A percentile compares a stretch with the other conserved stretches of the same genome.
Evolutionary conservation across 2,888 invertebrate genomes (phyloP).

Genomic region (Andrena marginata): DNA sequence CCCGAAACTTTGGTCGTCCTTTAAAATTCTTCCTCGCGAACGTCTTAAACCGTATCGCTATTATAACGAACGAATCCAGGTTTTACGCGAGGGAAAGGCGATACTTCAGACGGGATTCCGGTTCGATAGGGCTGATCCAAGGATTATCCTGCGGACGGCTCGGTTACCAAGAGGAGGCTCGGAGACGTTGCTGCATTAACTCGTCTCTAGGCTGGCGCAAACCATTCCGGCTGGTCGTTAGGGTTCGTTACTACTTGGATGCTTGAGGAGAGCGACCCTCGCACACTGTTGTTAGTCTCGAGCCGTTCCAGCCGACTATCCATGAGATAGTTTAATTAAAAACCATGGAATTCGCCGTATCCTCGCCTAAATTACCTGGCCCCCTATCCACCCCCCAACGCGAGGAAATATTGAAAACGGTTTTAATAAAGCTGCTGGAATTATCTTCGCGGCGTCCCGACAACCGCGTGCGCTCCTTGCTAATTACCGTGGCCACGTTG

Average conservation of each 20-base stretch:
- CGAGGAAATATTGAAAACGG: constrained; percentile 36
- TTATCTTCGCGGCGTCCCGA: constrained; percentile 12
- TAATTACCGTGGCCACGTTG: constrained; percentile 15
- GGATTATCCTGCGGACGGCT: constrained; percentile 72
- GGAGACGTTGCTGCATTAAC: constrained; percentile 75
- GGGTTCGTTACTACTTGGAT: constrained; percentile 68
- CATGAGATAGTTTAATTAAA: constrained; percentile 73
- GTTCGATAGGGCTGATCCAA: constrained; percentile 64
- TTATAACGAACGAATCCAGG: constrained; percentile 47
- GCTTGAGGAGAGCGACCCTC: constrained; percentile 45
- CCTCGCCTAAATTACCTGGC: constrained; percentile 1
- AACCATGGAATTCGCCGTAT: constrained; percentile 50
- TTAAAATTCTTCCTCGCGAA: constrained; percentile 26
- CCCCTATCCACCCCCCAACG: neutral
- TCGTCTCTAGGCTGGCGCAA: constrained; percentile 74
- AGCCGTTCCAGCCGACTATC: constrained; percentile 30
- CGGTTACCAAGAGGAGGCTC: constrained; percentile 57
- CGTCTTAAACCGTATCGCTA: constrained; percentile 24
- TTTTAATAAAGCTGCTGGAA: constrained; percentile 45
- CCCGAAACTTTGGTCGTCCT: neutral
- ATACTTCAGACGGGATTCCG: constrained; percentile 64
- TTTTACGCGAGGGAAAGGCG: constrained; percentile 50
- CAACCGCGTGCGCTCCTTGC: neutral
- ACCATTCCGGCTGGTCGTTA: constrained; percentile 74
- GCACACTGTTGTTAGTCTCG: constrained; percentile 47